phyloP scores from a whole-genome alignment of 2,888 invertebrate genomes.

The Adelphocoris suturalis region DNA sequence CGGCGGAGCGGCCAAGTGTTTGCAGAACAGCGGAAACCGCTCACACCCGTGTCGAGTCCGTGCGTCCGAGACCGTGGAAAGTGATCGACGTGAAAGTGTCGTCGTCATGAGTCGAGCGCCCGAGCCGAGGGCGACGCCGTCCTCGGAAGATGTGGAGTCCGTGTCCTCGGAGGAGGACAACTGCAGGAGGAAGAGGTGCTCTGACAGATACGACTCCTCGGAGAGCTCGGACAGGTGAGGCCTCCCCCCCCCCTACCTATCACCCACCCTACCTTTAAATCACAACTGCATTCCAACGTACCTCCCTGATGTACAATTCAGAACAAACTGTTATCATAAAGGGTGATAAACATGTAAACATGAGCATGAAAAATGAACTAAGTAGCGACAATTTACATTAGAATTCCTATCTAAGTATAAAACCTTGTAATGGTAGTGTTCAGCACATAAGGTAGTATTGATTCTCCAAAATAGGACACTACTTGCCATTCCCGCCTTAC shows the following conservation, averaged over 20 bases:
- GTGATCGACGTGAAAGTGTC: neutral
- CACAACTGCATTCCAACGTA: neutral
- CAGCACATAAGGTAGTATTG: too few relatives aligned
- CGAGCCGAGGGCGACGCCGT: neutral
- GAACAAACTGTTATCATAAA: too few relatives aligned
- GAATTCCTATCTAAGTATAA: too few relatives aligned
- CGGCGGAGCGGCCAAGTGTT: constrained; percentile 53
- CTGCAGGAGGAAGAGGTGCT: constrained; percentile 90
- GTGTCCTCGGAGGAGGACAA: constrained; percentile 74
- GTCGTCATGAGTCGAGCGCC: neutral
- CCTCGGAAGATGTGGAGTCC: constrained; percentile 66
- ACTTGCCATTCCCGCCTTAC: too few relatives aligned
- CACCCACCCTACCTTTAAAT: neutral
- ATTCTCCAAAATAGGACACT: too few relatives aligned
- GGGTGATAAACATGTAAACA: too few relatives aligned
- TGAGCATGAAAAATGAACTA: too few relatives aligned
- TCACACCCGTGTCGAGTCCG: neutral
- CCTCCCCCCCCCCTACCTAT: neutral
- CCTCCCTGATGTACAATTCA: too few relatives aligned
- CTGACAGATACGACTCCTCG: constrained; percentile 95
- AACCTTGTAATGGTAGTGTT: too few relatives aligned
- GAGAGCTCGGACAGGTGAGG: constrained; percentile 94
- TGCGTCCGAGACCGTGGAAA: neutral
- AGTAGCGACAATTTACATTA: too few relatives aligned
- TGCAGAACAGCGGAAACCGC: neutral